Evolutionary conservation across 2,113 vertebrate genomes (phyloP).

Genomic region (Marcusenius ussheri): DNA sequence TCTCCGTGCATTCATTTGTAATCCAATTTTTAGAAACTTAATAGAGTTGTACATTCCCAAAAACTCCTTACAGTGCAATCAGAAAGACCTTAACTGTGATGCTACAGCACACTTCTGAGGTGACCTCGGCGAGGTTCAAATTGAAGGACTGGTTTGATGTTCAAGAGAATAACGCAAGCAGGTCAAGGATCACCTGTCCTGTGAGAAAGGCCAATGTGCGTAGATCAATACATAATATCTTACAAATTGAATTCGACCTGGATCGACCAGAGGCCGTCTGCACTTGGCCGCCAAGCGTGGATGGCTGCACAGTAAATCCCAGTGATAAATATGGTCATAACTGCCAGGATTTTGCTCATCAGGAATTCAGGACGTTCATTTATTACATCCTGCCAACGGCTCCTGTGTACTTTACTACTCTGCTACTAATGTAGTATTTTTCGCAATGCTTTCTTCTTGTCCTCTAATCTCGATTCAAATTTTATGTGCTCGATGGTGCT

Average conservation of each 20-base stretch:
- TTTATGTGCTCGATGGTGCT: neutral
- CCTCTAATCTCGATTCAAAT: too few species aligned
- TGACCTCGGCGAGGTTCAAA: slow-evolving; percentile 13
- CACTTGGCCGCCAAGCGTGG: slow-evolving; percentile 51
- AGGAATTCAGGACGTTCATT: slow-evolving; percentile 30
- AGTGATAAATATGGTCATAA: slow-evolving; percentile 46
- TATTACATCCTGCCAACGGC: slow-evolving; percentile 47
- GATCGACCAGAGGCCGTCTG: slow-evolving; percentile 60
- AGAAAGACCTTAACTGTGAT: neutral
- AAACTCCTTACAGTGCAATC: neutral
- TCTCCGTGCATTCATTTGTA: neutral
- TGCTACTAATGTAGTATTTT: slow-evolving; percentile 46
- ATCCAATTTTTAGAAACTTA: neutral
- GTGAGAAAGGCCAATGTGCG: slow-evolving; percentile 39
- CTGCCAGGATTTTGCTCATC: neutral
- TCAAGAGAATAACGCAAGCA: slow-evolving; percentile 45
- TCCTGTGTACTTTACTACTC: slow-evolving; percentile 39
- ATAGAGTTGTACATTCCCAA: neutral
- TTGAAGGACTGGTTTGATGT: slow-evolving; percentile 39
- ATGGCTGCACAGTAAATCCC: slow-evolving; percentile 59
- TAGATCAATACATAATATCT: slow-evolving; percentile 74
- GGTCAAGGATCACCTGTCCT: slow-evolving; percentile 54
- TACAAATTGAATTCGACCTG: slow-evolving; percentile 75
- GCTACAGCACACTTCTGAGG: neutral
- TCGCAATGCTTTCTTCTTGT: slow-evolving; percentile 23